Conservation (phyloP, 2,797 vertebrate species). For the Phataginus tetradactyla region DNA sequence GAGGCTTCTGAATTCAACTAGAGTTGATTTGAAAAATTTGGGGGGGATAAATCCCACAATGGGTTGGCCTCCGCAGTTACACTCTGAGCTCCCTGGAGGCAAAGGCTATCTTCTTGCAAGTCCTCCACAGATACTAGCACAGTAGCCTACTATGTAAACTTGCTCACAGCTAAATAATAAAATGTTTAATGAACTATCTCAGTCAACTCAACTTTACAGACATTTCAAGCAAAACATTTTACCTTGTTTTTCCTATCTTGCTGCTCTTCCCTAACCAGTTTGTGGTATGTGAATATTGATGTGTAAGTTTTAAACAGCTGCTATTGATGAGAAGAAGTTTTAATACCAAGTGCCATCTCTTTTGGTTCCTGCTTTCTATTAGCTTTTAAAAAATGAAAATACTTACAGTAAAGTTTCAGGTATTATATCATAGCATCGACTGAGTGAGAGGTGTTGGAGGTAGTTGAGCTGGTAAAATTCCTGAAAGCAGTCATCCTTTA, state of each 20-base stretch:
- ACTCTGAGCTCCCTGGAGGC: neutral
- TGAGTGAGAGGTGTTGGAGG: constrained; percentile 91
- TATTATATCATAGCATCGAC: constrained; percentile 96
- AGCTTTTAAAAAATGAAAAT: neutral
- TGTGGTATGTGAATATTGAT: neutral
- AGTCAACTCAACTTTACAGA: neutral
- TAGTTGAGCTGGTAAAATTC: constrained; percentile 89
- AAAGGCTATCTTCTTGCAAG: neutral
- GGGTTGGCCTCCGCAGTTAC: neutral
- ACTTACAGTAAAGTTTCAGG: constrained; percentile 93
- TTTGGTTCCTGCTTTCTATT: neutral
- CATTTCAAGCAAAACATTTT: neutral
- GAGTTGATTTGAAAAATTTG: neutral
- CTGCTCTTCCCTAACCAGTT: neutral
- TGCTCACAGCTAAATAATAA: neutral
- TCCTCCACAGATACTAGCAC: neutral
- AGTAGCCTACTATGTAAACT: neutral
- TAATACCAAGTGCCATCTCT: neutral
- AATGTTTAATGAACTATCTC: neutral
- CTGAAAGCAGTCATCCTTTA: constrained; percentile 92
- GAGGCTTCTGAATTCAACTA: neutral
- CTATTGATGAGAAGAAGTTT: neutral
- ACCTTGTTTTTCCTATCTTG: neutral
- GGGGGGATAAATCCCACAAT: fast-evolving
- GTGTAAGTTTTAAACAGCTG: neutral